These are phyloP conservation scores for Alethe castanea DNA, from an alignment of 2,113 vertebrate genomes.

Conservation along the genomic window DNA sequence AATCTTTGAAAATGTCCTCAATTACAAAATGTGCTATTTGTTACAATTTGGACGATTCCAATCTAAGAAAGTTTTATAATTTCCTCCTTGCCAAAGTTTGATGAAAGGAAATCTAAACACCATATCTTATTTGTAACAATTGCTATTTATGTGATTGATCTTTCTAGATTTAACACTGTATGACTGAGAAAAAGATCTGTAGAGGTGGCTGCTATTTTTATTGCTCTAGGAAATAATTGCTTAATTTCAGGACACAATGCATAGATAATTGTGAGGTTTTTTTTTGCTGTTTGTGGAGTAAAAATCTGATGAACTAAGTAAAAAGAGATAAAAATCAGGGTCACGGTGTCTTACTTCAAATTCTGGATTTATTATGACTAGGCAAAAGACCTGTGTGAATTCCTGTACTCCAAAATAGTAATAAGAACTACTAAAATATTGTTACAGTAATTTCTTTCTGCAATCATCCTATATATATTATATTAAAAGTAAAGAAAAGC, in stretches of 20 bases:
- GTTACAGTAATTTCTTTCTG: neutral
- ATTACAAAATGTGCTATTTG: neutral
- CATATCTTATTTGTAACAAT: neutral
- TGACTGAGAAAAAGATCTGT: neutral
- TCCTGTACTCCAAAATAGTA: neutral
- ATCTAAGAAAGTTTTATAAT: neutral
- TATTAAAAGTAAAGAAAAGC: neutral
- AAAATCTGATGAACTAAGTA: neutral
- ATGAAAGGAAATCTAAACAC: neutral
- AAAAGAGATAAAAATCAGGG: neutral
- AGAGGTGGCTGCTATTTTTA: neutral
- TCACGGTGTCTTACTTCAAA: neutral
- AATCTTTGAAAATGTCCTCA: neutral
- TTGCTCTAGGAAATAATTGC: neutral
- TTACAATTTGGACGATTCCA: neutral
- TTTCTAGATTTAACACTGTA: neutral
- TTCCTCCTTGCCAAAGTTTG: neutral
- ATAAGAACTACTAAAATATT: neutral
- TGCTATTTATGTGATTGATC: neutral
- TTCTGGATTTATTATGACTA: neutral
- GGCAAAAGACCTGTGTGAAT: neutral
- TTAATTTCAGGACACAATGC: neutral
- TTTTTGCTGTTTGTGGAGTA: neutral
- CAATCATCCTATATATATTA: neutral
- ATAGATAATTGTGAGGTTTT: rapidly evolving